These are phyloP conservation scores for Cyaniris semiargus DNA, from an alignment of 2,888 invertebrate genomes.

Conservation along the genomic window DNA sequence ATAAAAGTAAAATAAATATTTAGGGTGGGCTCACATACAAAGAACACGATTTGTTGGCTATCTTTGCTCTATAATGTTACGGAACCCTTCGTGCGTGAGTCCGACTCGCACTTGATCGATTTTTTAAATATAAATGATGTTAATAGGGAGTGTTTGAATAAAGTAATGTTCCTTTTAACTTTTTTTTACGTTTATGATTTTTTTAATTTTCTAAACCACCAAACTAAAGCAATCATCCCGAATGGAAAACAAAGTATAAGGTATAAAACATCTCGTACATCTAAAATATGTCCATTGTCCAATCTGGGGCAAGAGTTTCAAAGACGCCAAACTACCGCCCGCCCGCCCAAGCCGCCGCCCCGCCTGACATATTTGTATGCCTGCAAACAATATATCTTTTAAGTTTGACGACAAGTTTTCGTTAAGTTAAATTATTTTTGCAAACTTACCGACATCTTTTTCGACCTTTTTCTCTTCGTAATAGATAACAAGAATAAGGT, in stretches of 20 bases:
- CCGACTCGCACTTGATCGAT: no score
- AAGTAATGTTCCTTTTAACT: no score
- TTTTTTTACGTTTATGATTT: background rate
- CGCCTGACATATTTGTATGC: conserved; percentile 11
- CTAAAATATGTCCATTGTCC: conserved; percentile 20
- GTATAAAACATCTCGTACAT: background rate
- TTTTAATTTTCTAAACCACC: background rate
- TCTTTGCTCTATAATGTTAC: no score
- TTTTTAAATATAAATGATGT: no score
- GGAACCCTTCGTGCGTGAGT: no score
- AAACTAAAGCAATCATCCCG: background rate
- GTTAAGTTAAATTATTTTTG: conserved; percentile 23
- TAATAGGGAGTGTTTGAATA: no score
- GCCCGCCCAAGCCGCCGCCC: background rate
- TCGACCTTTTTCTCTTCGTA: conserved; percentile 7
- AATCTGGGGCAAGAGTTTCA: conserved; percentile 26
- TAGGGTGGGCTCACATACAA: no score
- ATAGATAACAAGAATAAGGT: conserved; percentile 14
- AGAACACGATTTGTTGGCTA: no score
- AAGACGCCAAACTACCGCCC: conserved; percentile 4
- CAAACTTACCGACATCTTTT: background rate
- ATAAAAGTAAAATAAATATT: no score
- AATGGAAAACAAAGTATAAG: background rate
- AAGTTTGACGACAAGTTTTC: conserved; percentile 22
- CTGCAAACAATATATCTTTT: conserved; percentile 28